Base-by-base conservation (phyloP, 2,797 vertebrate genomes). In the Sebastes aleutianus region DNA sequence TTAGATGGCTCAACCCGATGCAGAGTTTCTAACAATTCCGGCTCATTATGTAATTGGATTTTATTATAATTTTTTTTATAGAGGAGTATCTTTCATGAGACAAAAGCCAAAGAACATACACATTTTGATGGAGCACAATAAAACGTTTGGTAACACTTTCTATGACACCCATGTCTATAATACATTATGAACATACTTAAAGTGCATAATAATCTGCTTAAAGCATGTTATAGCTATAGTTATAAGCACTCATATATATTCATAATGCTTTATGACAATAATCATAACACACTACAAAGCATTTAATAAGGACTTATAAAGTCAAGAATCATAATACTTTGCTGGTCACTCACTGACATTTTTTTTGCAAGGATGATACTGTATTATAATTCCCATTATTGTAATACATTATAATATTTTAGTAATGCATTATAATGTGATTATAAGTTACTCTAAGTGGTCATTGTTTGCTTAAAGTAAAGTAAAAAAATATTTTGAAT, bases 11-110 rank as follows among this genome's bases (percentile, higher is more conserved):
- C 62, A 31, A 14, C 70, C n/a, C 36, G 82, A 73, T 71, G 22
- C 31, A 77, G 27, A 47, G 12, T 70, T 78, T 36, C 43, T 57
- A 79, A 53, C 47, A 78, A 18, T 32, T 47, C 56, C 54, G 73
- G 3, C 73, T 84, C 54, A 64, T 70, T 85, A 58, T 64, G 34
- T 71, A 61, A 61, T 75, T 82, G 43, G 77, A 75, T 61, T 79
- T 73, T 54, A 22, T 76, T 20, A 24, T 8, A 32, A n/a, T 70
- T 4, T 16, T 43, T 56, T 63, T 29, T 67, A 47, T 57, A 36
- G 54, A 11, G 8, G 24, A 53, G 12, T 24, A 31, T 31, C 22
- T 64, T n/a, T 64, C 22, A 53, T 67, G 31, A 67, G 61, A 62
- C 26, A 63, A 39, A 54, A 63, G 50, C 27, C 29, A 69, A 22